A percentile compares a stretch with the other conserved stretches of the same genome.
phyloP scores from a whole-genome alignment of 2,797 vertebrate species.

The Podargus strigoides region DNA sequence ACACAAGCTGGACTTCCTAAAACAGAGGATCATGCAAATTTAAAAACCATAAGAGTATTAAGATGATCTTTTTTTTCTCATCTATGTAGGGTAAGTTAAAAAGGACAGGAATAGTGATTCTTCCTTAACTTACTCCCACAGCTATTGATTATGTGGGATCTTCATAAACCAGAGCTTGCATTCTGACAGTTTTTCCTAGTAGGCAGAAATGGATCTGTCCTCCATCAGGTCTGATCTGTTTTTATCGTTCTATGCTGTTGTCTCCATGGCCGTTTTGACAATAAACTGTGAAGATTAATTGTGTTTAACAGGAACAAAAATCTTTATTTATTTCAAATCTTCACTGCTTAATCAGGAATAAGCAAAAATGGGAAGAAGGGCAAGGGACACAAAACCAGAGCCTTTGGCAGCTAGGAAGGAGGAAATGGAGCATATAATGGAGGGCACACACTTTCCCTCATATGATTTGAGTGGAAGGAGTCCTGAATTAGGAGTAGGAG shows the following conservation, averaged over 20 bases:
- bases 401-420: background rate
- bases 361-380: background rate
- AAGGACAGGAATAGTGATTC: background rate
- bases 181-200: background rate
- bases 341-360: background rate
- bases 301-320: background rate
- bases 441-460: background rate
- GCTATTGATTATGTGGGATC: background rate
- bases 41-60: background rate
- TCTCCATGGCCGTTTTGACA: background rate
- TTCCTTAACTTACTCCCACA: background rate
- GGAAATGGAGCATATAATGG: background rate
- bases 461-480: background rate
- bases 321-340: background rate
- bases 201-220: background rate
- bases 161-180: background rate
- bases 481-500: background rate
- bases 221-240: background rate
- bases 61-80: background rate
- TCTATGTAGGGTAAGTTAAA: background rate
- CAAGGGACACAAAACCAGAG: background rate
- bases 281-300: background rate
- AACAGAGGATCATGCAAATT: background rate
- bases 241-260: background rate
- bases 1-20: background rate